Percentiles rank a stretch among this genome's conserved stretches.
phyloP scores from a whole-genome alignment of 1,140 invertebrate genomes.

The Oedothorax gibbosus region DNA sequence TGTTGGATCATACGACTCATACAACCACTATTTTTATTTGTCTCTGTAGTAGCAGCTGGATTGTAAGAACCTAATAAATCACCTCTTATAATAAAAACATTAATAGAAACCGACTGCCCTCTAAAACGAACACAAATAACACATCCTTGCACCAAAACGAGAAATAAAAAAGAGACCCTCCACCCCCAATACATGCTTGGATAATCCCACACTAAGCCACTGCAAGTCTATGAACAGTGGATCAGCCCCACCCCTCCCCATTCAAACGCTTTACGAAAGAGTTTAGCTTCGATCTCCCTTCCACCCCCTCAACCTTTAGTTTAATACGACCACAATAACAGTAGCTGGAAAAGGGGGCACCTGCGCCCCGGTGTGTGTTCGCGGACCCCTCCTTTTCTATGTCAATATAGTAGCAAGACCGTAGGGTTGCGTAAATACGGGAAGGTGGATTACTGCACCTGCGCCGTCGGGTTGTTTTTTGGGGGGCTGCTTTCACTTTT shows the following conservation, averaged over 20 bases:
- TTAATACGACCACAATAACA: slow-evolving; percentile 59
- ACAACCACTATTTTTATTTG: no score
- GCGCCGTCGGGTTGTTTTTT: no score
- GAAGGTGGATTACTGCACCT: no score
- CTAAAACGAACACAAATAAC: no score
- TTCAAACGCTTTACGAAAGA: not conserved
- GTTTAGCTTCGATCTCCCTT: slow-evolving; percentile 47
- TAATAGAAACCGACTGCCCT: no score
- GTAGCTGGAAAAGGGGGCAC: slow-evolving; percentile 35
- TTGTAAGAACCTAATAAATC: no score
- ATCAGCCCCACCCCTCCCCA: not conserved
- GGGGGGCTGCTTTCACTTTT: no score
- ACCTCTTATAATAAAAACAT: no score
- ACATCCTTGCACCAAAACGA: not conserved
- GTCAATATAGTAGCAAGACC: not conserved
- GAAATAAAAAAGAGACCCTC: slow-evolving; percentile 17
- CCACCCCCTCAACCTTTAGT: not conserved
- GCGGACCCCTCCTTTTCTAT: not conserved
- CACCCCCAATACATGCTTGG: slow-evolving; percentile 6
- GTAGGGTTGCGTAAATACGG: no score
- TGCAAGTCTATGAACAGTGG: slow-evolving; percentile 15
- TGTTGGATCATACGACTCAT: no score
- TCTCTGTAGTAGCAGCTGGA: no score
- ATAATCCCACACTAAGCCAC: slow-evolving; percentile 30
- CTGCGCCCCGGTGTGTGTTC: slow-evolving; percentile 21